phyloP scores from a whole-genome alignment of 2,888 invertebrate genomes.

The Spilarctia lutea region DNA sequence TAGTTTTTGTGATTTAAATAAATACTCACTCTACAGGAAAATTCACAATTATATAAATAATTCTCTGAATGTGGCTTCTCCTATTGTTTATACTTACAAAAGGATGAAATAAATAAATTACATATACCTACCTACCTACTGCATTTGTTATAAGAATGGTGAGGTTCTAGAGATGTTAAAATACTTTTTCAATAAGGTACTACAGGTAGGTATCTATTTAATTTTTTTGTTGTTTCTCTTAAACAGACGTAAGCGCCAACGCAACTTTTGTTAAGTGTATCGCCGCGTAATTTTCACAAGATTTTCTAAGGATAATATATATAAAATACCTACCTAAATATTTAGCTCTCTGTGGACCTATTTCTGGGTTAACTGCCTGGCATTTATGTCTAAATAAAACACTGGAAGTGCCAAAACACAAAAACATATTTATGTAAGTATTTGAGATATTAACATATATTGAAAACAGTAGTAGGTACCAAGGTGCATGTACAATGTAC shows the following conservation, averaged over 20 bases:
- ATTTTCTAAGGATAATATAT: not conserved
- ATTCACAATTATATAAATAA: too few species aligned
- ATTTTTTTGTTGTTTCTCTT: not conserved
- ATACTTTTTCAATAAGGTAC: not conserved
- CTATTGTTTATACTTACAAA: not conserved
- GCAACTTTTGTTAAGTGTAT: not conserved
- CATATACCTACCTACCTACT: not conserved
- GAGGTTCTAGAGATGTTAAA: not conserved
- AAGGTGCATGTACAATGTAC: not conserved
- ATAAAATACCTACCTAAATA: too few species aligned
- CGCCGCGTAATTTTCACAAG: not conserved
- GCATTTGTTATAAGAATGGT: not conserved
- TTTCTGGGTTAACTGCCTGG: not conserved
- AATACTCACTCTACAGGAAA: too few species aligned
- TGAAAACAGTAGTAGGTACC: not conserved
- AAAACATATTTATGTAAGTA: not conserved
- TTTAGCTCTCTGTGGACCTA: not conserved
- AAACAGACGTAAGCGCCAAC: not conserved
- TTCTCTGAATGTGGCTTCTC: too few species aligned
- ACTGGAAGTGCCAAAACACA: not conserved
- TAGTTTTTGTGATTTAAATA: not conserved
- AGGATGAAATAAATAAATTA: not conserved
- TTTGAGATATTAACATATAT: too few species aligned
- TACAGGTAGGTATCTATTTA: not conserved
- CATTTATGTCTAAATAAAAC: not conserved